Conservation (phyloP, 1,140 invertebrate genomes). For the Drosophila triauraria region DNA sequence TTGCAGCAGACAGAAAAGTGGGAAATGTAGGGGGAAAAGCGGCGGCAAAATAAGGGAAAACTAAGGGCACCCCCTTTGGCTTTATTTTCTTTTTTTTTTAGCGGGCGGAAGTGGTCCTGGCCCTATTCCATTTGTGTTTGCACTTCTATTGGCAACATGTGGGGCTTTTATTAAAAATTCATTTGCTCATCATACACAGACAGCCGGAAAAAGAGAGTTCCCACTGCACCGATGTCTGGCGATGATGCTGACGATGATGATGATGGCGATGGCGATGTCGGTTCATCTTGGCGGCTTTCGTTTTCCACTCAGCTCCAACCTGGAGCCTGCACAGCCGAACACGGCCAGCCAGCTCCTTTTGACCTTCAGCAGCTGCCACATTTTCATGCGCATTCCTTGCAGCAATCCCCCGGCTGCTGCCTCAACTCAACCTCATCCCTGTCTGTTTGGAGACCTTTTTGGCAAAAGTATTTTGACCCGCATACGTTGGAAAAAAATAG, state of each 20-base stretch:
- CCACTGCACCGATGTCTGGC: conserved; percentile 47
- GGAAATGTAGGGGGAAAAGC: not conserved
- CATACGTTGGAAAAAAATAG: conserved; percentile 42
- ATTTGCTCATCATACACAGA: conserved; percentile 73
- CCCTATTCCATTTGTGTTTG: conserved; percentile 71
- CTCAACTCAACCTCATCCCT: not conserved
- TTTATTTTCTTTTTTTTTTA: not conserved
- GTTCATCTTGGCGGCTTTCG: conserved; percentile 41
- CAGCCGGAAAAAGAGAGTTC: conserved; percentile 21
- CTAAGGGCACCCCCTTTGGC: conserved; percentile 2
- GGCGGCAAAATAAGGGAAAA: not conserved
- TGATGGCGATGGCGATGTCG: conserved; percentile 26
- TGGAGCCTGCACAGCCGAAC: not conserved
- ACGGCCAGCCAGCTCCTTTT: conserved; percentile 32
- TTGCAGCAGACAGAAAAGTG: conserved; percentile 38
- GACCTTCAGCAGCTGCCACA: conserved; percentile 79
- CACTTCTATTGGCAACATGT: conserved; percentile 81
- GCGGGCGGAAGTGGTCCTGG: not conserved
- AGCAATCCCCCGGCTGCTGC: not conserved
- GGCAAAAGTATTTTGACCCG: conserved; percentile 69
- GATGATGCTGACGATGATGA: conserved; percentile 30
- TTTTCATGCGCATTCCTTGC: conserved; percentile 60
- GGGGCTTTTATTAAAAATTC: conserved; percentile 83
- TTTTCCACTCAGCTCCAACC: conserved; percentile 14
- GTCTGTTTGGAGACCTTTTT: conserved; percentile 44